phyloP scores from a whole-genome alignment of 2,888 invertebrate genomes.

The Hydrotaea diabolus region DNA sequence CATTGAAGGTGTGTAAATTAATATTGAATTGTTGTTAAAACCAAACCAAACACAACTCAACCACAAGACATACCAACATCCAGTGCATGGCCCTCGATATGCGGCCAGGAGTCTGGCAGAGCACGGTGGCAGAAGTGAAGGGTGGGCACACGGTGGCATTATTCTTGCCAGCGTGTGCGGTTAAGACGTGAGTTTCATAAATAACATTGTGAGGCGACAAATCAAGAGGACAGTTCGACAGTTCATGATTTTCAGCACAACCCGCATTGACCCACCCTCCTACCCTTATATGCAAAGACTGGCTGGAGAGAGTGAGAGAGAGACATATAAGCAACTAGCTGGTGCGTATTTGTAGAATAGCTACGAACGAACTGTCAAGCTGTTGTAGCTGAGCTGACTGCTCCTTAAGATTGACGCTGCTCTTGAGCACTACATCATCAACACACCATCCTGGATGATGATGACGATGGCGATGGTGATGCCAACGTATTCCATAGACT shows the following conservation, averaged over 20 bases:
- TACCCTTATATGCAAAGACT: no score
- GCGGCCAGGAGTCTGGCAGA: not conserved
- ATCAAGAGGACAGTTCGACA: constrained; percentile 15
- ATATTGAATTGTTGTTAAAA: constrained; percentile 49
- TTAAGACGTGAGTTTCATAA: constrained; percentile 10
- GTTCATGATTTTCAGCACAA: not conserved
- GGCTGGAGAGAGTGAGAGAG: no score
- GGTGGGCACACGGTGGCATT: not conserved
- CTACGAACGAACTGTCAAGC: constrained; percentile 25
- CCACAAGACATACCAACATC: not conserved
- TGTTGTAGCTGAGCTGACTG: not conserved
- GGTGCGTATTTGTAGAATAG: not conserved
- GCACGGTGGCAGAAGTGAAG: not conserved
- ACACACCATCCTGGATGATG: not conserved
- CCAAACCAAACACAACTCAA: constrained; percentile 12
- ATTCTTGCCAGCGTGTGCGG: not conserved
- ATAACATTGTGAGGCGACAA: constrained; percentile 11
- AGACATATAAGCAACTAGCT: no score
- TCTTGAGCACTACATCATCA: no score
- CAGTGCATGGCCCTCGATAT: not conserved
- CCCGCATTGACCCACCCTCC: not conserved
- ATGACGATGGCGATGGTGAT: not conserved
- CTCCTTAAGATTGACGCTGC: no score
- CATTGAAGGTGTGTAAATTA: constrained; percentile 42
- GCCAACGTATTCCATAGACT: not conserved